Conservation (phyloP, 2,113 vertebrate species). For the Spheniscus mendiculus region DNA sequence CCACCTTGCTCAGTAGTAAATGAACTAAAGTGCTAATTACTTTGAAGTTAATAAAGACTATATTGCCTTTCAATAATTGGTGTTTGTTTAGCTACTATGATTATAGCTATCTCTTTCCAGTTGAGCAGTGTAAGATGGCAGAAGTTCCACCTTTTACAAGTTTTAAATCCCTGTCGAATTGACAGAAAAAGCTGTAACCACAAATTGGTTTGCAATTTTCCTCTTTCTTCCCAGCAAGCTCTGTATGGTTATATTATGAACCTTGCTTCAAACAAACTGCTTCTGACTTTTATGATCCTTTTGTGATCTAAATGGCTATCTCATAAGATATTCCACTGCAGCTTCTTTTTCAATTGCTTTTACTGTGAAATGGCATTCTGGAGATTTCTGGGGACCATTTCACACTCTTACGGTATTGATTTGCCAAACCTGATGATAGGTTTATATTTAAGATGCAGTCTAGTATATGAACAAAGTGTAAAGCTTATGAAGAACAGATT, state of each 20-base stretch:
- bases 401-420: constrained; percentile 78
- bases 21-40: constrained; percentile 64
- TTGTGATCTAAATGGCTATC: constrained; percentile 83
- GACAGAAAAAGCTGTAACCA: constrained; percentile 78
- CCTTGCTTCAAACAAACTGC: constrained; percentile 79
- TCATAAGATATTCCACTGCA: constrained; percentile 80
- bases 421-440: constrained; percentile 77
- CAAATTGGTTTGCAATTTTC: constrained; percentile 83
- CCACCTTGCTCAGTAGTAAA: constrained; percentile 45
- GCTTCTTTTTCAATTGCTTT: constrained; percentile 79
- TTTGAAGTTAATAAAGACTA: constrained; percentile 71
- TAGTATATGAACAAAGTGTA: constrained; percentile 55
- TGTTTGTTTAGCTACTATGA: constrained; percentile 68
- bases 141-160: constrained; percentile 77
- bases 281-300: constrained; percentile 83
- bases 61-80: constrained; percentile 74
- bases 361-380: constrained; percentile 78
- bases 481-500: constrained; percentile 61
- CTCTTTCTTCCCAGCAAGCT: constrained; percentile 70
- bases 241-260: constrained; percentile 78
- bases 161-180: constrained; percentile 80
- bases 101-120: constrained; percentile 58
- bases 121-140: constrained; percentile 69
- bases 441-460: constrained; percentile 76
- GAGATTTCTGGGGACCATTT: constrained; percentile 78